Percentiles rank a stretch among this genome's conserved stretches.
Conservation (phyloP, 2,888 invertebrate species). For the Dusona sp. region DNA sequence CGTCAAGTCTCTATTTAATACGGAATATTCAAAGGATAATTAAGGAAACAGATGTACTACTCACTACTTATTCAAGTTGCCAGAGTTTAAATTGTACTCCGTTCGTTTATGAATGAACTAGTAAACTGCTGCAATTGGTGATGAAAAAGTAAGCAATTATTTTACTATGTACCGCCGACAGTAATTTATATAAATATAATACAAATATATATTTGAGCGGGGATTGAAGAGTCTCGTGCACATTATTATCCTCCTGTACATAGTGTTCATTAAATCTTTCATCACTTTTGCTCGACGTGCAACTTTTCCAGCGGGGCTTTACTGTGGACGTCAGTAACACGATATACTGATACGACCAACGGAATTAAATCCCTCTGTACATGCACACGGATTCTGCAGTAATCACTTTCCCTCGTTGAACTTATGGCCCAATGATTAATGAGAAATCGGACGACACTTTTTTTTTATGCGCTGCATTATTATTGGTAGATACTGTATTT, state of each 20-base stretch:
- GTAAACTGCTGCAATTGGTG: background rate
- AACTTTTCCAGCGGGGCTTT: background rate
- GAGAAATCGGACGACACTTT: constrained; percentile 12
- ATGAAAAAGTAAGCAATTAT: constrained; percentile 13
- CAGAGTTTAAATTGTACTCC: background rate
- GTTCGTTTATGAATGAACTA: background rate
- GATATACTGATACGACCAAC: background rate
- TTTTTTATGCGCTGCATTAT: background rate
- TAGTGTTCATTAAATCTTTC: constrained; percentile 22
- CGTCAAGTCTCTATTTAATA: background rate
- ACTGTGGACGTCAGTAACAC: background rate
- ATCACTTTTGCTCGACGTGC: constrained; percentile 23
- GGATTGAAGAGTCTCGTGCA: background rate
- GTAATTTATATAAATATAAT: background rate
- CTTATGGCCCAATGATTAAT: constrained; percentile 41
- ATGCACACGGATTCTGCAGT: constrained; percentile 14
- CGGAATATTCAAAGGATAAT: background rate
- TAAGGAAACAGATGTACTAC: background rate
- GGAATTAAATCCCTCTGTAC: background rate
- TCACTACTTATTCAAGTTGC: background rate
- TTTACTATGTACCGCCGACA: background rate
- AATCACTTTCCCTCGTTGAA: constrained; percentile 42
- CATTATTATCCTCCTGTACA: constrained; percentile 3
- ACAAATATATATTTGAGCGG: constrained; percentile 3
- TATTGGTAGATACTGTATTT: background rate